Evolutionary conservation across 2,888 invertebrate genomes (phyloP).

Genomic region (Ophion slaviceki): DNA sequence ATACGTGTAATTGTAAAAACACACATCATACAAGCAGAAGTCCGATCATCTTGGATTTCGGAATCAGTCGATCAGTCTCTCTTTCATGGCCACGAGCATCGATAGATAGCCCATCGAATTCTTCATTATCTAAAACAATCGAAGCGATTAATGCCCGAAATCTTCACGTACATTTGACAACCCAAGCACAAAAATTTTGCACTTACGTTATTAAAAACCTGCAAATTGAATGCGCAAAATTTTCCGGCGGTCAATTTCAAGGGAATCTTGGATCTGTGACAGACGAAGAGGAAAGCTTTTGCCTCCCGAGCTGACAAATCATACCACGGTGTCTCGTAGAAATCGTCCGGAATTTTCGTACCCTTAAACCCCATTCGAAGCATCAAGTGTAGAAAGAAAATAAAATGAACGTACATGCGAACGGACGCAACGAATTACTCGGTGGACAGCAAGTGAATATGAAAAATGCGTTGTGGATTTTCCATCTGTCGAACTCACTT

Average conservation of each 20-base stretch:
- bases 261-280: conserved; percentile 55
- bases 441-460: background rate
- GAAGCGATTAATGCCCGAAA: background rate
- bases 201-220: conserved; percentile 57
- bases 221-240: conserved; percentile 57
- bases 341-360: conserved; percentile 49
- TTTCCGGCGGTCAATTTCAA: conserved; percentile 63
- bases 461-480: background rate
- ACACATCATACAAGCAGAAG: background rate
- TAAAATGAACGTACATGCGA: background rate
- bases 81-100: conserved; percentile 68
- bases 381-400: background rate
- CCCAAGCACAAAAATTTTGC: background rate
- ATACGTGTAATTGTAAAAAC: background rate
- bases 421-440: background rate
- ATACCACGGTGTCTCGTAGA: conserved; percentile 63
- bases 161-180: background rate
- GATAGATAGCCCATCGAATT: conserved; percentile 73
- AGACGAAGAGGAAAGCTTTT: conserved; percentile 57
- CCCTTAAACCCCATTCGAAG: conserved; percentile 43
- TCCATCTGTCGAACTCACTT: conserved; percentile 42
- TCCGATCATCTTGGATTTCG: background rate
- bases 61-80: conserved; percentile 34
- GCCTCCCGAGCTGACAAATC: conserved; percentile 53
- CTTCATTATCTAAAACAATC: conserved; percentile 61